These are phyloP conservation scores for Cercocebus atys DNA, from an alignment of 2,113 vertebrate genomes.

Conservation along the genomic window DNA sequence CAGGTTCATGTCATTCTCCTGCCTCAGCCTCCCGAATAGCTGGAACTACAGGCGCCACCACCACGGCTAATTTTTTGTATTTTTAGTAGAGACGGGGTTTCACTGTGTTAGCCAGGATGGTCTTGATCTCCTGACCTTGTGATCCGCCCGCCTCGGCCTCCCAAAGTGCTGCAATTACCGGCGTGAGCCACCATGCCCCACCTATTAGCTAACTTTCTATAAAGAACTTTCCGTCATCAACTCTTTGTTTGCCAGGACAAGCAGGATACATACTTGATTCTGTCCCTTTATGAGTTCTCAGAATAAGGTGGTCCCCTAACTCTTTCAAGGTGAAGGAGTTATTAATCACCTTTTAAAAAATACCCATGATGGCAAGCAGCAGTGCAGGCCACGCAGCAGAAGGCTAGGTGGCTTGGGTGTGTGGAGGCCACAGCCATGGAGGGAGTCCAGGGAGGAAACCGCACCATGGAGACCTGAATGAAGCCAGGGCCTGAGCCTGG, in stretches of 20 bases:
- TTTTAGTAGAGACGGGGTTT: too few relatives aligned
- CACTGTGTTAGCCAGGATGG: too few relatives aligned
- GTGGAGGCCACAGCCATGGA: not conserved
- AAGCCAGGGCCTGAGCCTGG: not conserved
- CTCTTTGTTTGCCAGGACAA: not conserved
- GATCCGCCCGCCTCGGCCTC: too few relatives aligned
- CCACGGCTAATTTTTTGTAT: too few relatives aligned
- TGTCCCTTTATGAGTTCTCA: not conserved
- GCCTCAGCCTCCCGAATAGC: too few relatives aligned
- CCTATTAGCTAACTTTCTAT: not conserved
- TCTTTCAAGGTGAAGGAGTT: not conserved
- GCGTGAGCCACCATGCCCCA: rapidly evolving
- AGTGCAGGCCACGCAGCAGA: rapidly evolving
- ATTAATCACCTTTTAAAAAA: not conserved
- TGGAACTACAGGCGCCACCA: too few relatives aligned
- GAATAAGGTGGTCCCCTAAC: not conserved
- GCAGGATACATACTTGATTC: not conserved
- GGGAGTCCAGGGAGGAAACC: not conserved
- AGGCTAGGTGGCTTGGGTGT: rapidly evolving
- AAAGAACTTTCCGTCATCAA: not conserved
- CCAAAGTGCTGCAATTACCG: too few relatives aligned
- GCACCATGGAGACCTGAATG: not conserved
- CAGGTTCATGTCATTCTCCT: too few relatives aligned
- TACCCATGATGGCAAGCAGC: not conserved
- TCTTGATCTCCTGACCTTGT: too few relatives aligned